Evolutionary conservation across 2,888 invertebrate species (phyloP), one percentile per base, ranked within the genome.

Genomic region (Aphelenchoides bicaudatus): DNA sequence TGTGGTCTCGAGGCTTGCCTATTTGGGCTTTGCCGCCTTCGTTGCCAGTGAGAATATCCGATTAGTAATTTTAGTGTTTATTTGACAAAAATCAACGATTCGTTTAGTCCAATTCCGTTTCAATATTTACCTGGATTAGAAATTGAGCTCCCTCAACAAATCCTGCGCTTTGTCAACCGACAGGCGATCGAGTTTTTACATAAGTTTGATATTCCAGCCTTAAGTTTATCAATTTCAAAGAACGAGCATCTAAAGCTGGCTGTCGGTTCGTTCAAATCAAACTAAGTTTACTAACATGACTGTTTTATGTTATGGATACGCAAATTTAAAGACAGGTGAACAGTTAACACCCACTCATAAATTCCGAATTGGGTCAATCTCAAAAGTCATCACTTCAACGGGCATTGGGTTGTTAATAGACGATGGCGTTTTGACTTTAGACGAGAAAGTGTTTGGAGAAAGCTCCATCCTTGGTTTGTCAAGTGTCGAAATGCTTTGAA

Each of bases 361-460:
- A 23, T 39, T 56, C 27, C 57, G 57, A 1, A 29, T 57, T 10
- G 57, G 56, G 21, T 56, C 56, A 16, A 52, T 57, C 51, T 27
- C 37, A 21, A 57, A 57, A 46, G 29, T 52, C 16, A 25, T 57
- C 19, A 57, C 57, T 13, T 38, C 57, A 27, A 57, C 55, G 25
- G 56, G 29, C 16, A 28, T 57, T 23, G 31, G 39, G 16, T 34
- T 56, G 13, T 31, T 57, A 39, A 29, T 57, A 16, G 56, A 56
- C 1, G 31, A 51, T 23, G 39, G 39, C 6, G 23, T 39, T 4
- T 31, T 57, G 6, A 27, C 16, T 2, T 19, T 57, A 3, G 53
- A 57, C 39, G 38, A 57, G 29, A 38, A 52, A 2, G 56, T 57
- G 30, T 57, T 57, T 30, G 57, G 57, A 2, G 4, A 34, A 6